phyloP scores from a whole-genome alignment of 2,888 invertebrate species.

The Gortyna flavago region DNA sequence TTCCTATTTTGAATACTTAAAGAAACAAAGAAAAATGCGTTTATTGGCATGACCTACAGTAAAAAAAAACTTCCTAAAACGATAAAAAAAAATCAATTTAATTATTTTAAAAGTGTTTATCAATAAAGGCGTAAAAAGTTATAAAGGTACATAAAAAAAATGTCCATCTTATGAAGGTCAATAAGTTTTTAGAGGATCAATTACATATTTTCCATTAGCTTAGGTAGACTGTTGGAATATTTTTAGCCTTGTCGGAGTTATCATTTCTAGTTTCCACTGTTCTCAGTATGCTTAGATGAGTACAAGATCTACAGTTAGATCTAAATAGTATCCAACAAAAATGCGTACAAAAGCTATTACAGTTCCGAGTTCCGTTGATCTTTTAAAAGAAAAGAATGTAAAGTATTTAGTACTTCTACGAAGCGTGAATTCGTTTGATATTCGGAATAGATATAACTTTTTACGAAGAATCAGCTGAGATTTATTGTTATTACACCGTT shows the following conservation, averaged over 20 bases:
- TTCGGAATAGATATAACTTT: constrained; percentile 61
- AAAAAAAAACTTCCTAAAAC: no score
- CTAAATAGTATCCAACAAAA: constrained; percentile 15
- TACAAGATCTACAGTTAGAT: constrained; percentile 3
- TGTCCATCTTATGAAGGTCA: no score
- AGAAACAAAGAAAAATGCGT: no score
- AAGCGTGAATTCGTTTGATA: constrained; percentile 62
- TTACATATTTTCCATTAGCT: no score
- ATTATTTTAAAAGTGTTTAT: no score
- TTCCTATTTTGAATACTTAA: no score
- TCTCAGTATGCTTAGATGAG: not conserved
- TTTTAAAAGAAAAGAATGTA: constrained; percentile 57
- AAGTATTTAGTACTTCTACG: constrained; percentile 61
- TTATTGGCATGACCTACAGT: no score
- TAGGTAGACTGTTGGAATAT: no score
- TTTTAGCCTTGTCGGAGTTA: not conserved
- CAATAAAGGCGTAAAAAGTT: no score
- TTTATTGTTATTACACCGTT: constrained; percentile 63
- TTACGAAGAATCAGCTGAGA: constrained; percentile 64
- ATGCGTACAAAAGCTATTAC: constrained; percentile 26
- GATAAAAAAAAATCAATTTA: no score
- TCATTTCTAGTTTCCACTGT: not conserved
- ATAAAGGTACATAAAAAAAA: not conserved
- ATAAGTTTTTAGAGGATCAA: no score
- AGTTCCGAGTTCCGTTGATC: constrained; percentile 46